These are phyloP conservation scores for Sesia apiformis DNA, from an alignment of 2,888 invertebrate genomes.

Conservation along the genomic window DNA sequence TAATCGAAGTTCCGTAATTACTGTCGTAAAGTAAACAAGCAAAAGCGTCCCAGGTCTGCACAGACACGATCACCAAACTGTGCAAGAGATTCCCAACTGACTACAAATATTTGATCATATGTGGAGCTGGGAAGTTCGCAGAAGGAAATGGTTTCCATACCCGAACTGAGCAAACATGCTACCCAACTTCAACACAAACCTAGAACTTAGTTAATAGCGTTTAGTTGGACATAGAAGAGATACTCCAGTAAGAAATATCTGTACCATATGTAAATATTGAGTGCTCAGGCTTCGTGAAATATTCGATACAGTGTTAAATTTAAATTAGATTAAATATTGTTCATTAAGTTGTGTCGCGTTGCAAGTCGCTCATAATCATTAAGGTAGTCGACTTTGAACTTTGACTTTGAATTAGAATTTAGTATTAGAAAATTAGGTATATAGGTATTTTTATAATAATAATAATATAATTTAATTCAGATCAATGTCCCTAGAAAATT, in stretches of 20 bases:
- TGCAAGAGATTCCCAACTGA: conserved; percentile 38
- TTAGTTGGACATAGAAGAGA: conserved; percentile 19
- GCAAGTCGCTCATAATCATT: too few species aligned
- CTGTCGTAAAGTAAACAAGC: not conserved
- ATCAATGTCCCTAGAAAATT: too few species aligned
- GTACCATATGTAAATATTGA: too few species aligned
- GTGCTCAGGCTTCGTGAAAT: too few species aligned
- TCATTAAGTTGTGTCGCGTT: too few species aligned
- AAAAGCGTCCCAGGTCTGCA: conserved; percentile 24
- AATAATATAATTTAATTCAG: too few species aligned
- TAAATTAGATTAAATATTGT: too few species aligned
- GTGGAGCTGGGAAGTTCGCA: conserved; percentile 54
- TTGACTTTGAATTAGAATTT: too few species aligned
- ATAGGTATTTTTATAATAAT: too few species aligned
- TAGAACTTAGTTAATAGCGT: conserved; percentile 65
- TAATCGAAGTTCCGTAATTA: not conserved
- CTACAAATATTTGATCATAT: conserved; percentile 62
- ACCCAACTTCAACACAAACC: conserved; percentile 63
- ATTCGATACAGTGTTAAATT: too few species aligned
- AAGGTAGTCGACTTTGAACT: too few species aligned
- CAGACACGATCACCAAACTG: conserved; percentile 48
- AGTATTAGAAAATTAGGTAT: too few species aligned
- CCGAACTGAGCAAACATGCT: conserved; percentile 57
- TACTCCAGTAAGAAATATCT: not conserved
- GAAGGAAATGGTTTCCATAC: conserved; percentile 69